Percentiles rank a stretch among this genome's conserved stretches.
phyloP scores from a whole-genome alignment of 2,113 vertebrate species.

The Phaethornis superciliosus region DNA sequence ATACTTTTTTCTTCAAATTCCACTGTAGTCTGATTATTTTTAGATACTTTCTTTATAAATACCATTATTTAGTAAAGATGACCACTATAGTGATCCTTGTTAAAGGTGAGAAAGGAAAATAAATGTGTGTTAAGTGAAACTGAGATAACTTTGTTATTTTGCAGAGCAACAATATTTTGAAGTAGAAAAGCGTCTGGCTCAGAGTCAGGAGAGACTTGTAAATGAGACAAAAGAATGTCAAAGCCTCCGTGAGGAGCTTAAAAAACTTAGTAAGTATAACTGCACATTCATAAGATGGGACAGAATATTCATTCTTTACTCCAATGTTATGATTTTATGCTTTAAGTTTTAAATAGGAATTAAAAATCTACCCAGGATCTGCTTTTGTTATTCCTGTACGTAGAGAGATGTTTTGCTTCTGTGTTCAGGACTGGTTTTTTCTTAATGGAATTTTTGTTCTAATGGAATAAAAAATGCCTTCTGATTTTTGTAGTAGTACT shows the following conservation, averaged over 20 bases:
- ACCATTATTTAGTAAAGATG: accelerated
- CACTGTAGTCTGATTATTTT: background rate
- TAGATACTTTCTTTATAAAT: background rate
- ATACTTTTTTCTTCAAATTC: background rate
- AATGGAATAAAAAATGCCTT: background rate
- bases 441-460: background rate
- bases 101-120: background rate
- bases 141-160: background rate
- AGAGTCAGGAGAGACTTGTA: constrained; percentile 88
- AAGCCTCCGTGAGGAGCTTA: constrained; percentile 82
- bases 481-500: background rate
- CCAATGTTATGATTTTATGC: background rate
- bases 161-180: constrained; percentile 95
- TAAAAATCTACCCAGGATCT: background rate
- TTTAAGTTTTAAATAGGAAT: background rate
- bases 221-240: constrained; percentile 86
- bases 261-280: constrained; percentile 82
- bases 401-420: background rate
- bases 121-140: background rate
- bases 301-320: background rate
- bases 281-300: no score
- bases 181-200: constrained; percentile 89
- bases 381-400: background rate
- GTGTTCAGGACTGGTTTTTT: background rate
- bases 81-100: background rate